phyloP scores from a whole-genome alignment of 2,888 invertebrate species.

The Xestia rhomboidea region DNA sequence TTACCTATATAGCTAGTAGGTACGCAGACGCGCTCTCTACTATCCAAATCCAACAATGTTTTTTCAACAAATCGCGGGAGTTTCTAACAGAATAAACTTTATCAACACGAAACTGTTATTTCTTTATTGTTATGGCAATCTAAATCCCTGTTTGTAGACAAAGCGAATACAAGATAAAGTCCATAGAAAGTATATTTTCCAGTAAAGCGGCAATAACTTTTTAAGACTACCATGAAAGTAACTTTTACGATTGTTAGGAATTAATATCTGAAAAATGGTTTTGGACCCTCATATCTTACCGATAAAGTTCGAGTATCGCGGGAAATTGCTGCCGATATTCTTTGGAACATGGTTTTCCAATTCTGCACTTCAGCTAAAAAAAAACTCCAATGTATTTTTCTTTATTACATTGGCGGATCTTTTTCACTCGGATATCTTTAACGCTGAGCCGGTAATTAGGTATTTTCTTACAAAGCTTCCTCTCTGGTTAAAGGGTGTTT shows the following conservation, averaged over 20 bases:
- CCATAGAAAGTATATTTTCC: slow-evolving; percentile 84
- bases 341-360: slow-evolving; percentile 69
- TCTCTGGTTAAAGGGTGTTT: slow-evolving; percentile 51
- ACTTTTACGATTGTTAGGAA: slow-evolving; percentile 90
- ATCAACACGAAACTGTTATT: slow-evolving; percentile 78
- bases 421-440: slow-evolving; percentile 53
- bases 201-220: slow-evolving; percentile 84
- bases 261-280: slow-evolving; percentile 89
- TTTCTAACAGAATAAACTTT: slow-evolving; percentile 78
- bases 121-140: slow-evolving; percentile 82
- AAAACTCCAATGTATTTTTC: slow-evolving; percentile 52
- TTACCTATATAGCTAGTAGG: slow-evolving; percentile 24
- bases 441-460: slow-evolving; percentile 59
- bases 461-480: slow-evolving; percentile 45
- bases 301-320: slow-evolving; percentile 80
- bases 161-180: slow-evolving; percentile 83
- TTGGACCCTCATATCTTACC: slow-evolving; percentile 84
- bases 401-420: slow-evolving; percentile 47
- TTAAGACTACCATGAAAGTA: slow-evolving; percentile 86
- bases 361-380: slow-evolving; percentile 67
- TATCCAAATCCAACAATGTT: slow-evolving; percentile 47
- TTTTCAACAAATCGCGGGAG: slow-evolving; percentile 64
- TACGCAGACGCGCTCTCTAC: slow-evolving; percentile 21
- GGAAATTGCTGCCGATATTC: slow-evolving; percentile 74
- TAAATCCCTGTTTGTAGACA: slow-evolving; percentile 79